phyloP scores from a whole-genome alignment of 2,113 vertebrate species.

The Cavia aperea region DNA sequence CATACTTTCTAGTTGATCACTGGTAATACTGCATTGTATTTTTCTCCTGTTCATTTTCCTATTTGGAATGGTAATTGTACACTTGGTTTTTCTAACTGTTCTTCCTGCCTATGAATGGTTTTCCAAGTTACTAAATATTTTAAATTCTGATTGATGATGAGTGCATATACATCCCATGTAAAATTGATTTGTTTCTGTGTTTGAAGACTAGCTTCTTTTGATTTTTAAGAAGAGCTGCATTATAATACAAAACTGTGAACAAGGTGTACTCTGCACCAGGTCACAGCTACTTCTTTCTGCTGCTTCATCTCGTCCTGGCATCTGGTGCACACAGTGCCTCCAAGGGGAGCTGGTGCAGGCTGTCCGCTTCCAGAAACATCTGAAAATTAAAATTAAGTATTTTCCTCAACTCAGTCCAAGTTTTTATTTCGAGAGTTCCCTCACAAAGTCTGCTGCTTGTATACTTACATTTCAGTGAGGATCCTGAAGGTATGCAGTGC shows the following conservation, averaged over 20 bases:
- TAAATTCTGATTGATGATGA: not conserved
- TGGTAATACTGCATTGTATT: fast-evolving
- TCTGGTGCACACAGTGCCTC: fast-evolving
- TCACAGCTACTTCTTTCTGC: not conserved
- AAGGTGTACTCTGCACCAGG: not conserved
- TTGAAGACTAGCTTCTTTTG: not conserved
- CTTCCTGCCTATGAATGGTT: not conserved
- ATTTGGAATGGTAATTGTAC: too few species aligned
- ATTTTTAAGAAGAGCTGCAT: not conserved
- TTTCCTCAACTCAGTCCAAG: not conserved
- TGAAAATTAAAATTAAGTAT: not conserved
- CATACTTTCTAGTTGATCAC: fast-evolving
- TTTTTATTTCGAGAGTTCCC: not conserved
- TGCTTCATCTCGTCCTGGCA: fast-evolving
- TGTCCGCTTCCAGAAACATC: not conserved
- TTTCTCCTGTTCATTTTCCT: not conserved
- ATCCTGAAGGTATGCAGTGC: not conserved
- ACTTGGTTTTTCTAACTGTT: not conserved
- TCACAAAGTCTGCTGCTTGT: not conserved
- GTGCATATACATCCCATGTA: not conserved
- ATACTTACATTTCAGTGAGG: not conserved
- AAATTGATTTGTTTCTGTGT: not conserved
- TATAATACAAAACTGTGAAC: not conserved
- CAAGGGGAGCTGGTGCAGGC: fast-evolving
- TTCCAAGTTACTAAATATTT: not conserved